Evolutionary conservation across 1,140 invertebrate species (phyloP).

Genomic region (Drosophila ambigua): DNA sequence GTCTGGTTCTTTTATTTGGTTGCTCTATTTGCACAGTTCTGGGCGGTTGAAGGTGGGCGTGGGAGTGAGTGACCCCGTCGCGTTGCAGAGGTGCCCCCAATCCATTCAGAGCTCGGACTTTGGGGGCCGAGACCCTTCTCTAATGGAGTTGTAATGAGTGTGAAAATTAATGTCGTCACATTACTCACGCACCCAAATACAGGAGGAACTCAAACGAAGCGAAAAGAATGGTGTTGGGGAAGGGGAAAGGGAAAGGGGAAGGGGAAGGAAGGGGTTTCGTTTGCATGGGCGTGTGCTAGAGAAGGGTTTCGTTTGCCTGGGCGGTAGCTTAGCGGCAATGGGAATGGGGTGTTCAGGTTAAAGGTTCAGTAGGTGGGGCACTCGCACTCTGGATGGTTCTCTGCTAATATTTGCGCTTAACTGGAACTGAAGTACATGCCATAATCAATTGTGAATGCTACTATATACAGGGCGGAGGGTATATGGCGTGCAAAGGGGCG

Average conservation of each 20-base stretch:
- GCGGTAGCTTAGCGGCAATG: background rate
- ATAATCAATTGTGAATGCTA: constrained; percentile 58
- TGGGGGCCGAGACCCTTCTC: constrained; percentile 7
- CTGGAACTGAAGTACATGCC: constrained; percentile 56
- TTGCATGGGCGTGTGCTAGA: constrained; percentile 11
- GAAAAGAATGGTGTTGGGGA: too few relatives aligned
- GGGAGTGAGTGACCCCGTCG: background rate
- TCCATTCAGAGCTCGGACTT: constrained; percentile 12
- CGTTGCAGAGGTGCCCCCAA: background rate
- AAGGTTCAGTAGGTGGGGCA: too few relatives aligned
- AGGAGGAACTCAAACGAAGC: constrained; percentile 16
- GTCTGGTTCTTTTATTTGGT: constrained; percentile 51
- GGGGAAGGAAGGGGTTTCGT: background rate
- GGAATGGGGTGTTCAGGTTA: background rate
- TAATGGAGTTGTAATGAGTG: constrained; percentile 82
- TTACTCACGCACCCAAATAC: constrained; percentile 76
- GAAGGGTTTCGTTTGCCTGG: background rate
- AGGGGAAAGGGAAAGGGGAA: background rate
- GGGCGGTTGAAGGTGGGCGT: background rate
- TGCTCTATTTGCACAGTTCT: constrained; percentile 32
- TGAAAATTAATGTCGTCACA: constrained; percentile 82
- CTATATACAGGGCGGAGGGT: too few relatives aligned
- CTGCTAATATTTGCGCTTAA: constrained; percentile 71
- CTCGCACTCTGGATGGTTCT: constrained; percentile 24
- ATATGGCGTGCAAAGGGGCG: constrained; percentile 18